Conservation (phyloP, 2,113 vertebrate species). For the Rhabdornis inornatus region DNA sequence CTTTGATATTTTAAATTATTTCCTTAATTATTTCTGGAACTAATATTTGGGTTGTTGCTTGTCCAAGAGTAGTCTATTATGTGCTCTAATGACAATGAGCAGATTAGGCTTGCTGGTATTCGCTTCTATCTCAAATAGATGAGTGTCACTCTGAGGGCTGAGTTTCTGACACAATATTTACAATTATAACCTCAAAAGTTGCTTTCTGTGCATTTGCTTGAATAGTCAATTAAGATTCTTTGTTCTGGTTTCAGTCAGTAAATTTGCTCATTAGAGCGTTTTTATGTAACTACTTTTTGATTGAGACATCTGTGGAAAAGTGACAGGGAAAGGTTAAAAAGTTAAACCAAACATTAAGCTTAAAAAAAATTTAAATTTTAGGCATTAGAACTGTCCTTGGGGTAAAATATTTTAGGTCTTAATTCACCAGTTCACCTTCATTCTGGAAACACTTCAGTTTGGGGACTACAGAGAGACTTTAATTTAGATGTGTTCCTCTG, state of each 20-base stretch:
- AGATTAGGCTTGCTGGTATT: background rate
- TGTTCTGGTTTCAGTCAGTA: conserved; percentile 6
- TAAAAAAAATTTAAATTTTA: background rate
- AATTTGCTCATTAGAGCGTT: background rate
- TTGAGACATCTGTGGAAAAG: background rate
- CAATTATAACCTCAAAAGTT: conserved; percentile 11
- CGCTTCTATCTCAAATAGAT: background rate
- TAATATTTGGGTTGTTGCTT: background rate
- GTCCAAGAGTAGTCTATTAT: background rate
- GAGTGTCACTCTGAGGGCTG: background rate
- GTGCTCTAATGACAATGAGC: background rate
- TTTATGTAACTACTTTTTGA: background rate
- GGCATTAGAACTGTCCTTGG: background rate
- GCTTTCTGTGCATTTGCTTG: conserved; percentile 13
- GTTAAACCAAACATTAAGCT: background rate
- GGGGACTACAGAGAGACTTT: background rate
- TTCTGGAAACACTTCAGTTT: background rate
- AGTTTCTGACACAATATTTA: conserved; percentile 47
- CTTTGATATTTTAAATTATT: background rate
- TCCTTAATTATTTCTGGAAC: background rate
- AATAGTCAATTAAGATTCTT: background rate
- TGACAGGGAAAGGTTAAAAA: background rate
- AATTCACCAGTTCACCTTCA: background rate
- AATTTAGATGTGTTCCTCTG: background rate
- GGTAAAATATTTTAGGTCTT: background rate